A percentile compares a stretch with the other conserved stretches of the same genome.
Evolutionary conservation across 2,797 vertebrate species (phyloP).

Genomic region (Myripristis murdjan): DNA sequence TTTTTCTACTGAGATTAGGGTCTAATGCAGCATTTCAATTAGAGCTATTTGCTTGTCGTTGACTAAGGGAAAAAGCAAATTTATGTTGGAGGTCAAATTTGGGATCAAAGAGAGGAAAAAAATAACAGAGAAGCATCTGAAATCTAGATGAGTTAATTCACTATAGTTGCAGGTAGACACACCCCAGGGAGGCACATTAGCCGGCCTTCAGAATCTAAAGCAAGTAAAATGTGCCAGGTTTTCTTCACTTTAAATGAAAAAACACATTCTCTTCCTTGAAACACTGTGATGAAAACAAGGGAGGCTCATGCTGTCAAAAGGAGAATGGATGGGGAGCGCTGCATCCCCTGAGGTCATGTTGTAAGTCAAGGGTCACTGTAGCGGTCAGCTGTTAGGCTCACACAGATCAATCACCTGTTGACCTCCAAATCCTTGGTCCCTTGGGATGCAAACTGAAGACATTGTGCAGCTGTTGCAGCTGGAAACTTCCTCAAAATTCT

Average conservation of each 20-base stretch:
- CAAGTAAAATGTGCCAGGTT: too few species aligned
- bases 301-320: conserved; percentile 15
- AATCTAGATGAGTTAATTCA: too few species aligned
- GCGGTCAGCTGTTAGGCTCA: conserved; percentile 33
- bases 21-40: too few species aligned
- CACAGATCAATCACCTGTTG: conserved; percentile 65
- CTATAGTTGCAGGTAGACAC: too few species aligned
- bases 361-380: conserved; percentile 52
- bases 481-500: not conserved
- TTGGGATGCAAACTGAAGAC: conserved; percentile 24
- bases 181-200: too few species aligned
- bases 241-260: too few species aligned
- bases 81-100: not conserved
- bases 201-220: too few species aligned
- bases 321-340: conserved; percentile 17
- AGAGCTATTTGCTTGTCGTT: not conserved
- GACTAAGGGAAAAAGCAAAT: too few species aligned
- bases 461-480: conserved; percentile 19
- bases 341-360: conserved; percentile 42
- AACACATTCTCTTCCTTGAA: not conserved
- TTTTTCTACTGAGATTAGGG: too few species aligned
- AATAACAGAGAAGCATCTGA: too few species aligned
- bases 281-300: not conserved
- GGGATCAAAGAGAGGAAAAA: too few species aligned
- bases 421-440: conserved; percentile 30